A percentile compares a stretch with the other conserved stretches of the same genome.
Evolutionary conservation across 2,888 invertebrate genomes (phyloP).

Genomic region (Euzophera pinguis): DNA sequence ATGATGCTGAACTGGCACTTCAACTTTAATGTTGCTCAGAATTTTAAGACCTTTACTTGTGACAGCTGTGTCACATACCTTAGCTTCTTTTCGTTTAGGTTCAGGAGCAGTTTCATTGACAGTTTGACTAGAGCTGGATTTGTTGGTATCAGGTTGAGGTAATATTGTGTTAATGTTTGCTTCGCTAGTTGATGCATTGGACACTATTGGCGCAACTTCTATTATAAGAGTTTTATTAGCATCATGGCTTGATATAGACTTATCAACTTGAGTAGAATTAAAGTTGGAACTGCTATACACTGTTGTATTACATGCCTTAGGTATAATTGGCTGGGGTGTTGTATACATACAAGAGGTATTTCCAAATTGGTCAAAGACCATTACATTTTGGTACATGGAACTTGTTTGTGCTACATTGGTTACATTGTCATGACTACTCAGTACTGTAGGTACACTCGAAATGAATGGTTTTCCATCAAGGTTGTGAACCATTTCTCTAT

Average conservation of each 20-base stretch:
- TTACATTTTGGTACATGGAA: slow-evolving; percentile 71
- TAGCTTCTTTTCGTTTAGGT: slow-evolving; percentile 17
- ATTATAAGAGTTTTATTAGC: slow-evolving; percentile 61
- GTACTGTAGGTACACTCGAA: slow-evolving; percentile 56
- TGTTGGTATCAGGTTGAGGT: slow-evolving; percentile 14
- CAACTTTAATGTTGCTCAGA: slow-evolving; percentile 75
- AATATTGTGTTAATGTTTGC: slow-evolving; percentile 26
- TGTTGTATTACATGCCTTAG: slow-evolving; percentile 47
- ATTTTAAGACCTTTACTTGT: slow-evolving; percentile 69
- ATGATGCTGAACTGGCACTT: slow-evolving; percentile 71
- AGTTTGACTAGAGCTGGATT: background rate
- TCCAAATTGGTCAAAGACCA: slow-evolving; percentile 71
- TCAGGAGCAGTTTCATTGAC: slow-evolving; percentile 17
- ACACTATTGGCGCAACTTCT: slow-evolving; percentile 61
- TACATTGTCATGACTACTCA: slow-evolving; percentile 54
- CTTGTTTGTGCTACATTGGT: slow-evolving; percentile 58
- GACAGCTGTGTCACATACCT: slow-evolving; percentile 41
- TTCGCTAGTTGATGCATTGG: slow-evolving; percentile 27
- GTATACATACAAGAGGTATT: slow-evolving; percentile 69
- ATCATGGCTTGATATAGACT: slow-evolving; percentile 44
- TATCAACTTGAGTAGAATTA: slow-evolving; percentile 35
- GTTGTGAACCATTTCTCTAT: slow-evolving; percentile 72
- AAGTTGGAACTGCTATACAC: slow-evolving; percentile 40
- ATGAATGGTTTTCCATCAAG: slow-evolving; percentile 67
- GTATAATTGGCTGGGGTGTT: slow-evolving; percentile 51